A percentile compares a stretch with the other conserved stretches of the same genome.
These are phyloP conservation scores for Prinia subflava DNA, from an alignment of 2,113 vertebrate species.

Conservation along the genomic window DNA sequence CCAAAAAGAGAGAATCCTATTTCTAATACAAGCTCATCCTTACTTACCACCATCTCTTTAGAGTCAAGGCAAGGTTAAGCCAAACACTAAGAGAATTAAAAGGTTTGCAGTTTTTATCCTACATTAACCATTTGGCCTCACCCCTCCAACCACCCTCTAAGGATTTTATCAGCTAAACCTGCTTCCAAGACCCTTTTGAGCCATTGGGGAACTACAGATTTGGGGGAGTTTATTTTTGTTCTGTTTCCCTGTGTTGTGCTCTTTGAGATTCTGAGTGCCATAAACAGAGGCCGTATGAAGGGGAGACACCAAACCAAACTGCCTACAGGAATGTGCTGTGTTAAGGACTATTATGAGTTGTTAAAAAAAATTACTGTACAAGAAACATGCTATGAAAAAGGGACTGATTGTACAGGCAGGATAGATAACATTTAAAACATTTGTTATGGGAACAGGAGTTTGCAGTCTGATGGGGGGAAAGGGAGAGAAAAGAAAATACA, in stretches of 20 bases:
- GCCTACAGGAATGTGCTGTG: not conserved
- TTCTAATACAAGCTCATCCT: conserved; percentile 69
- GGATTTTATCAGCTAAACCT: conserved; percentile 47
- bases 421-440: not conserved
- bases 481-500: not conserved
- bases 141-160: not conserved
- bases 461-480: not conserved
- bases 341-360: not conserved
- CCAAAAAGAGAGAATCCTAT: conserved; percentile 35
- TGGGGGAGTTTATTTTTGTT: conserved; percentile 38
- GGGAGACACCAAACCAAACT: not conserved
- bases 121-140: conserved; percentile 62
- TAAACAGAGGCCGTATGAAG: not conserved
- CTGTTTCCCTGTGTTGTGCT: not conserved
- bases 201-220: not conserved
- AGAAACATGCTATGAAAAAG: not conserved
- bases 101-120: conserved; percentile 60
- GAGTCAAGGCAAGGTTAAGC: conserved; percentile 66
- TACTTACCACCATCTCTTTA: conserved; percentile 48
- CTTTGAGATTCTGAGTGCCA: not conserved
- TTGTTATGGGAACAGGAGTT: not conserved
- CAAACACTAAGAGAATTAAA: conserved; percentile 63
- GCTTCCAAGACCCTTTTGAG: conserved; percentile 7
- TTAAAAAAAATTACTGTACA: not conserved
- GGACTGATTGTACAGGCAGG: not conserved